Conservation (phyloP, 2,113 vertebrate genomes). For the Petroica traversi region DNA sequence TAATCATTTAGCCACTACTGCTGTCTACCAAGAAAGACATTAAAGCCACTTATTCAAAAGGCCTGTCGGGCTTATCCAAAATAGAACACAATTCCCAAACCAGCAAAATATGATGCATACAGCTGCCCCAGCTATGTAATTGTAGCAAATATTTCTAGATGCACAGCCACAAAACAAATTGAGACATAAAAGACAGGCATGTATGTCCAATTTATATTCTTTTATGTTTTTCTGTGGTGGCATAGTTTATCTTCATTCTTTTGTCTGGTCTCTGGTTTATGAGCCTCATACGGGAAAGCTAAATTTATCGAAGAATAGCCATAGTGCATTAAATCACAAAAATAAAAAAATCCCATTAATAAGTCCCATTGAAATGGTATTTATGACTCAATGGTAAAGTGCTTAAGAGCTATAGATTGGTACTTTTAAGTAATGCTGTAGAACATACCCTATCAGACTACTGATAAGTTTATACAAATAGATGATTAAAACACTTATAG, state of each 20-base stretch:
- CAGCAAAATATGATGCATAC: neutral
- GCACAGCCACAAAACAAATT: neutral
- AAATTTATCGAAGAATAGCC: neutral
- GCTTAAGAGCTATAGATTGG: neutral
- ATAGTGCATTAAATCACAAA: slow-evolving; percentile 7
- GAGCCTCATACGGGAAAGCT: neutral
- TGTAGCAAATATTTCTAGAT: slow-evolving; percentile 20
- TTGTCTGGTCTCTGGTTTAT: neutral
- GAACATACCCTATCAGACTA: neutral
- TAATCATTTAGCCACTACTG: neutral
- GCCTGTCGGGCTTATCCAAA: neutral
- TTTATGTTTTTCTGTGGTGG: neutral
- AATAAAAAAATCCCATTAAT: neutral
- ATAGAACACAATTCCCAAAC: neutral
- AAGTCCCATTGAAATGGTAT: neutral
- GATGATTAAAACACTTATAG: neutral
- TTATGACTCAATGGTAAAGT: neutral
- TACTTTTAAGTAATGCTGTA: neutral
- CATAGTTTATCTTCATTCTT: neutral
- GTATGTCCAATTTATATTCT: neutral
- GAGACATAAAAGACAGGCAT: too few relatives aligned
- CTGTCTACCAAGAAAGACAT: neutral
- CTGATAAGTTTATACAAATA: neutral
- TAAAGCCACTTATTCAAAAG: neutral
- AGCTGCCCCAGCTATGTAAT: neutral